Percentiles rank a stretch among this genome's conserved stretches.
Evolutionary conservation across 2,888 invertebrate species (phyloP).

Genomic region (Heterodera filipjevi): DNA sequence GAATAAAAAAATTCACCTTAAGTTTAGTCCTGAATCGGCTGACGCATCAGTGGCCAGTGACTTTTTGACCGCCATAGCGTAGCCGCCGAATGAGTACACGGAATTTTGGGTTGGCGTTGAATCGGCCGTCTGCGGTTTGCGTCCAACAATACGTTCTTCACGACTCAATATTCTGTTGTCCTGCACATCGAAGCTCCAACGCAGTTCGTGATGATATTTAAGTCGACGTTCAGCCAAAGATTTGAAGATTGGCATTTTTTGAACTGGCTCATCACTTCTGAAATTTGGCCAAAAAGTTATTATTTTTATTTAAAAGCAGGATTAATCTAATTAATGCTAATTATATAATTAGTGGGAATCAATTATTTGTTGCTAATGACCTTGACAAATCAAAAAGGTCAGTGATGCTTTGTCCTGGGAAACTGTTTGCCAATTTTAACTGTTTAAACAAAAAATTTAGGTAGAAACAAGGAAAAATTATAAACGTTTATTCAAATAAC

Average conservation of each 20-base stretch:
- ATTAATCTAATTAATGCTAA: no score
- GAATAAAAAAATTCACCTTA: neutral
- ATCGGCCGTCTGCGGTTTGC: neutral
- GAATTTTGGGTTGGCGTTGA: neutral
- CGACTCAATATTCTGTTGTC: neutral
- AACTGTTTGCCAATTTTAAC: slow-evolving; percentile 18
- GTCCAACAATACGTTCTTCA: neutral
- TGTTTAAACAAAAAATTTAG: slow-evolving; percentile 1
- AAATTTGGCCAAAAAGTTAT: no score
- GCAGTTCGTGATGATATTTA: neutral
- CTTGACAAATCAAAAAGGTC: neutral
- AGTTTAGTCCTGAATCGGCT: neutral
- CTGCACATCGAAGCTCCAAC: neutral
- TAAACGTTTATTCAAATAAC: no score
- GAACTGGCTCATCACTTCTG: neutral
- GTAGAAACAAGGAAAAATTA: neutral
- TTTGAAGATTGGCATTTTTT: neutral
- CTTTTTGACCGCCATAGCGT: slow-evolving; percentile 24
- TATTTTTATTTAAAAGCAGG: no score
- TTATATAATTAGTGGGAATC: no score
- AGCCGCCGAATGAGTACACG: neutral
- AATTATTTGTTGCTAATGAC: neutral
- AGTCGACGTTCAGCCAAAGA: neutral
- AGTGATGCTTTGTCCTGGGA: slow-evolving; percentile 16
- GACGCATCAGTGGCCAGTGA: neutral